Percentiles rank a stretch among this genome's conserved stretches.
phyloP scores from a whole-genome alignment of 2,888 invertebrate species.

The Mythimna impura region DNA sequence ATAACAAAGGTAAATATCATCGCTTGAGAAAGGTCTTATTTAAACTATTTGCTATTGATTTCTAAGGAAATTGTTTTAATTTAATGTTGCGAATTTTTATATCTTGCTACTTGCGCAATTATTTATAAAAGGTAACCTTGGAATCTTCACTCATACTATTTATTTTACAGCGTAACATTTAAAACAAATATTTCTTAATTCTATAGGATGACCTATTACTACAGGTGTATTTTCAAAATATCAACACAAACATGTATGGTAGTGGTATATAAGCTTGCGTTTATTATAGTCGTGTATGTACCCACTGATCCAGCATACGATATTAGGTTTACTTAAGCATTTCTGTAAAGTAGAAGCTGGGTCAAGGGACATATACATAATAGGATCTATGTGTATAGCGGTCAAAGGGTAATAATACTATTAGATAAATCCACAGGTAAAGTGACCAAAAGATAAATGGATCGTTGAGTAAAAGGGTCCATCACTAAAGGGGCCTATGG shows the following conservation, averaged over 20 bases:
- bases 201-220: neutral
- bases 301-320: neutral
- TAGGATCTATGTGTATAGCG: no score
- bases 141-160: neutral
- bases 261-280: neutral
- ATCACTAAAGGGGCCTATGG: neutral
- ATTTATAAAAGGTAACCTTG: no score
- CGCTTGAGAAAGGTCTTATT: neutral
- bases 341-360: neutral
- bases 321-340: neutral
- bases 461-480: no score
- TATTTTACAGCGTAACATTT: neutral
- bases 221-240: neutral
- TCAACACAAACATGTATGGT: neutral
- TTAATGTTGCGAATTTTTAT: conserved; percentile 18
- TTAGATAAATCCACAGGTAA: no score
- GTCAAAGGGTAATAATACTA: neutral
- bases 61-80: conserved; percentile 3
- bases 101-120: neutral
- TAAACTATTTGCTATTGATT: neutral
- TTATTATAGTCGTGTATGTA: neutral
- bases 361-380: no score
- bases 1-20: conserved; percentile 71
- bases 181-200: neutral
- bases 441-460: no score